Percentiles rank a stretch among this genome's conserved stretches.
phyloP scores from a whole-genome alignment of 2,888 invertebrate genomes.

The Nomada ferruginata region DNA sequence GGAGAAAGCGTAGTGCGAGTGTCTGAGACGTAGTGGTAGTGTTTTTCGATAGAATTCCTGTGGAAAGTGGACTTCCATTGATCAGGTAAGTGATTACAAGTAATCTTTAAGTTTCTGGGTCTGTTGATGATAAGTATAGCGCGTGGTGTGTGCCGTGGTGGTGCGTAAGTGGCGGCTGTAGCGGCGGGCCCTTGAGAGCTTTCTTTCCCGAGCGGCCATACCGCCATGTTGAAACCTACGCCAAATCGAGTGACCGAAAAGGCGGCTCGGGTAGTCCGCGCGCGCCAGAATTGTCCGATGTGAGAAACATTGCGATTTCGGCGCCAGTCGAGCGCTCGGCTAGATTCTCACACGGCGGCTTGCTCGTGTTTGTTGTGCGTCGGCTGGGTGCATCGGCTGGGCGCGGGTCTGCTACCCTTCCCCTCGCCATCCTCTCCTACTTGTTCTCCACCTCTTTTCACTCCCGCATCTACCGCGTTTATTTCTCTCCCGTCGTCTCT shows the following conservation, averaged over 20 bases:
- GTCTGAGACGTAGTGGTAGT: slow-evolving; percentile 82
- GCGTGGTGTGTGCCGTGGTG: slow-evolving; percentile 67
- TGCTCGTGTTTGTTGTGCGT: slow-evolving; percentile 77
- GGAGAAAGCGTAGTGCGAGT: slow-evolving; percentile 81
- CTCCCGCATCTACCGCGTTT: slow-evolving; percentile 58
- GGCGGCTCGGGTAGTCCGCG: slow-evolving; percentile 69
- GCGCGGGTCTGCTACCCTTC: slow-evolving; percentile 74
- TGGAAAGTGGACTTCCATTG: slow-evolving; percentile 79
- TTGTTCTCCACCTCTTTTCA: slow-evolving; percentile 63
- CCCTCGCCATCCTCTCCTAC: slow-evolving; percentile 65
- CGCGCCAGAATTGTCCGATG: slow-evolving; percentile 59
- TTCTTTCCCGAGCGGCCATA: slow-evolving; percentile 84
- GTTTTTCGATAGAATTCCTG: slow-evolving; percentile 78
- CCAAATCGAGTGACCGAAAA: slow-evolving; percentile 79
- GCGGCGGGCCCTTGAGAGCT: slow-evolving; percentile 81
- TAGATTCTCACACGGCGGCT: slow-evolving; percentile 71
- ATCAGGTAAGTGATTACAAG: slow-evolving; percentile 80
- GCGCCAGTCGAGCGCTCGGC: slow-evolving; percentile 60
- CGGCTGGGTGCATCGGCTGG: slow-evolving; percentile 78
- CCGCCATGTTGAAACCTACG: slow-evolving; percentile 85
- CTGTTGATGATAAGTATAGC: slow-evolving; percentile 68
- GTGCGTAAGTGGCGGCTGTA: slow-evolving; percentile 71
- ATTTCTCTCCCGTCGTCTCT: slow-evolving; percentile 60
- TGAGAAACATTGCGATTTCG: slow-evolving; percentile 64
- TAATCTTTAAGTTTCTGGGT: slow-evolving; percentile 64